Conservation (phyloP, 1,140 invertebrate species). For the Anagrus nilaparvatae region DNA sequence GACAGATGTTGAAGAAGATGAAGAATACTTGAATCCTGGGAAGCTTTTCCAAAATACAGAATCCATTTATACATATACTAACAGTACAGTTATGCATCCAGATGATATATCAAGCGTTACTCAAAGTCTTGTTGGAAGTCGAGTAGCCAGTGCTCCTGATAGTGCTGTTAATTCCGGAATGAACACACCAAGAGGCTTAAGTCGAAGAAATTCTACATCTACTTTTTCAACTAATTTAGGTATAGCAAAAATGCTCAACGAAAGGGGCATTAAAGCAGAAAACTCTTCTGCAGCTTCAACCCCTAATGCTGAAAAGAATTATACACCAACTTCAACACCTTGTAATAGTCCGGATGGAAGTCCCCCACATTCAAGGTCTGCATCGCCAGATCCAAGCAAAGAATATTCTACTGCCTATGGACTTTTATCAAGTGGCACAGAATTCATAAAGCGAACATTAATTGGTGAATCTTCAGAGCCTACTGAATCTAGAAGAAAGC, state of each 20-base stretch:
- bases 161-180: conserved; percentile 48
- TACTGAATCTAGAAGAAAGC: conserved; percentile 29
- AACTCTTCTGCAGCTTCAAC: conserved; percentile 57
- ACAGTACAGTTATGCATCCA: conserved; percentile 82
- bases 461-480: conserved; percentile 36
- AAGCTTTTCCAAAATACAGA: conserved; percentile 67
- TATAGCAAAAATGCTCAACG: conserved; percentile 69
- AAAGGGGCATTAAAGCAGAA: conserved; percentile 65
- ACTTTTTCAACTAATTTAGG: conserved; percentile 72
- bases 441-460: conserved; percentile 60
- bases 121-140: conserved; percentile 46
- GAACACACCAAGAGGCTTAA: conserved; percentile 49
- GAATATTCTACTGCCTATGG: conserved; percentile 52
- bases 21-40: conserved; percentile 61
- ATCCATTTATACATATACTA: conserved; percentile 79
- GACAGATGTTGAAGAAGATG: conserved; percentile 83
- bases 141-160: conserved; percentile 45
- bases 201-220: conserved; percentile 59
- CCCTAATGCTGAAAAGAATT: conserved; percentile 53
- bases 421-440: conserved; percentile 60
- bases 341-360: conserved; percentile 65
- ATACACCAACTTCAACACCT: conserved; percentile 71
- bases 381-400: conserved; percentile 43
- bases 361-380: conserved; percentile 46
- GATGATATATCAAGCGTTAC: conserved; percentile 63